phyloP scores from a whole-genome alignment of 2,888 invertebrate species.

The Aporophyla lueneburgensis region DNA sequence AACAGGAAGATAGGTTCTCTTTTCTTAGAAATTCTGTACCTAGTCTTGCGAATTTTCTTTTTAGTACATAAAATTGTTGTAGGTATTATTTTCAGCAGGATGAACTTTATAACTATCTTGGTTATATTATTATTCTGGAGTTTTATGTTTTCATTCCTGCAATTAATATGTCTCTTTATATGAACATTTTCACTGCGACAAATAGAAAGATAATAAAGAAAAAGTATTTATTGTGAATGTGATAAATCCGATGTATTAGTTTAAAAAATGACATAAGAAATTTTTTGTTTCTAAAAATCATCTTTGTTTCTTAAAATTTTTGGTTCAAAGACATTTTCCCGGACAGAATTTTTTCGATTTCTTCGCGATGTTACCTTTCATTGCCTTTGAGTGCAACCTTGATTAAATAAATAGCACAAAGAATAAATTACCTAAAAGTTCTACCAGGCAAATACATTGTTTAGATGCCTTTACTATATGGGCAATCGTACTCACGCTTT shows the following conservation, averaged over 20 bases:
- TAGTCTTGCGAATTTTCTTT: neutral
- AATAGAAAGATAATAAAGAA: no score
- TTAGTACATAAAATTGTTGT: neutral
- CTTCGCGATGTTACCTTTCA: neutral
- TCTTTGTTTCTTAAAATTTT: no score
- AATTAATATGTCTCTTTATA: no score
- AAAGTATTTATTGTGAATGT: no score
- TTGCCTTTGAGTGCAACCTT: neutral
- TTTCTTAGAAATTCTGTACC: neutral
- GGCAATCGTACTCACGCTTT: no score
- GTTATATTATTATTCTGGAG: neutral
- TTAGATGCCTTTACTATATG: no score
- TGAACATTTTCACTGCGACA: no score
- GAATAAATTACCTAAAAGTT: neutral
- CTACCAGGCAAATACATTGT: no score
- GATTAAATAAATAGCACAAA: neutral
- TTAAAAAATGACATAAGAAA: no score
- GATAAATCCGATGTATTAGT: no score
- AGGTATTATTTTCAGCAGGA: neutral
- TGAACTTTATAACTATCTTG: neutral
- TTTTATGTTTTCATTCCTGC: neutral
- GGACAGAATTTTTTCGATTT: neutral
- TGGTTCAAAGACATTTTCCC: neutral
- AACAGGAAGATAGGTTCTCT: neutral
- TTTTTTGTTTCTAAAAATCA: no score